These are phyloP conservation scores for Tragelaphus imberbis DNA, from an alignment of 2,113 vertebrate genomes.

Conservation along the genomic window DNA sequence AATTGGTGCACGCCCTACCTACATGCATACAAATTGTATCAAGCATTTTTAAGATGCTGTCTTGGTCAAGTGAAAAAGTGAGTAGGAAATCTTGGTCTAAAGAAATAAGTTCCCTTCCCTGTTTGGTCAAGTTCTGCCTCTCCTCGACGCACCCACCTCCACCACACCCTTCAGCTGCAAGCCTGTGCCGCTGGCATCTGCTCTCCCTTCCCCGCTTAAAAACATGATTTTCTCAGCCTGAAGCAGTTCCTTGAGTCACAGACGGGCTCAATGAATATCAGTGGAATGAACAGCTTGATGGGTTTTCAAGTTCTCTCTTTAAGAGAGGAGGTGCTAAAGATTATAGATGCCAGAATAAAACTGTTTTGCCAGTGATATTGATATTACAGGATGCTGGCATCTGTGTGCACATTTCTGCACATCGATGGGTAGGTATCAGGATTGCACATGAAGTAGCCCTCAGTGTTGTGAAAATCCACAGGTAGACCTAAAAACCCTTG, in stretches of 20 bases:
- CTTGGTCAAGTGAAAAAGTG: neutral
- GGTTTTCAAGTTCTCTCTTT: neutral
- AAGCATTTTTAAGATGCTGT: neutral
- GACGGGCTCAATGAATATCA: neutral
- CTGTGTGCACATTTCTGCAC: fast-evolving
- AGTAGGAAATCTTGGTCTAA: fast-evolving
- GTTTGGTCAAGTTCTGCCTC: fast-evolving
- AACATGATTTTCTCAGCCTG: neutral
- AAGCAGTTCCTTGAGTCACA: neutral
- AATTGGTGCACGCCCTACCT: fast-evolving
- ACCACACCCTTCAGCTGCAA: too few species aligned
- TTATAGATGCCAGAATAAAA: neutral
- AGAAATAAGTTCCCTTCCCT: neutral
- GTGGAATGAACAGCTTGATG: neutral
- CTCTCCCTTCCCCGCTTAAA: neutral
- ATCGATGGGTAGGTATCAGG: fast-evolving
- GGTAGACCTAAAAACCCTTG: neutral
- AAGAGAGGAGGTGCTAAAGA: neutral
- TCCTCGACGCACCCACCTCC: fast-evolving
- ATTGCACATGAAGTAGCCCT: fast-evolving
- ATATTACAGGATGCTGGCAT: fast-evolving
- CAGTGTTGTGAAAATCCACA: neutral
- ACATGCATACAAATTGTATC: neutral
- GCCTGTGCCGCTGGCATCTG: fast-evolving
- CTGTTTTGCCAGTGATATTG: fast-evolving